These are phyloP conservation scores for Argynnis bischoffii DNA, from an alignment of 2,888 invertebrate genomes.

Conservation along the genomic window DNA sequence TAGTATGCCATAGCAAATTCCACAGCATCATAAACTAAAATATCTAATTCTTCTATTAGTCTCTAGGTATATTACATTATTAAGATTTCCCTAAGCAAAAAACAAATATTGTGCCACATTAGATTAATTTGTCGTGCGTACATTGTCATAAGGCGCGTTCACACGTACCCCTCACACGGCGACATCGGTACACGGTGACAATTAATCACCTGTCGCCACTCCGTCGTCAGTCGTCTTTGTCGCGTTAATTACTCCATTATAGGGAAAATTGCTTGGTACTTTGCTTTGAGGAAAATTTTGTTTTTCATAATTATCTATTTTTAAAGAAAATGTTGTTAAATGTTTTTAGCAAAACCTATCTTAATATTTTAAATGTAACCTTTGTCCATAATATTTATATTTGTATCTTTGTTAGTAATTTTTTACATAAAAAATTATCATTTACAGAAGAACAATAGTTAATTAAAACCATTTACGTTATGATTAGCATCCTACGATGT, in stretches of 20 bases:
- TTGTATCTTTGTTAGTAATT: too few relatives aligned
- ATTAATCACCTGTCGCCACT: conserved; percentile 49
- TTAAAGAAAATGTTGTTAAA: too few relatives aligned
- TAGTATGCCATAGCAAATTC: too few relatives aligned
- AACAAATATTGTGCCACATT: neutral
- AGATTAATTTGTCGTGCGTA: neutral
- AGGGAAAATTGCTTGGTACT: conserved; percentile 39
- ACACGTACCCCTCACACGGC: conserved; percentile 46
- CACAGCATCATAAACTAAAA: too few relatives aligned
- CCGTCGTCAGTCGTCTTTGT: conserved; percentile 40
- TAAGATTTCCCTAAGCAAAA: neutral
- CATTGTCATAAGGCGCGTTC: conserved; percentile 51
- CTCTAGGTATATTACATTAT: too few relatives aligned
- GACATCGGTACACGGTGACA: conserved; percentile 51
- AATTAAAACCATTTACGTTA: neutral
- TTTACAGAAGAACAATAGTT: neutral
- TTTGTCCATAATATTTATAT: too few relatives aligned
- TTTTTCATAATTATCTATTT: neutral
- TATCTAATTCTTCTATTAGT: too few relatives aligned
- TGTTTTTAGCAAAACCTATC: too few relatives aligned
- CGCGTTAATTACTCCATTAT: conserved; percentile 51
- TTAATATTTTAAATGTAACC: too few relatives aligned
- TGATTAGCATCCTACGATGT: neutral
- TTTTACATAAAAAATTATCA: too few relatives aligned
- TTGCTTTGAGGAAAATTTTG: conserved; percentile 5